Conservation (phyloP, 2,113 vertebrate species). For the Misgurnus mizolepis region DNA sequence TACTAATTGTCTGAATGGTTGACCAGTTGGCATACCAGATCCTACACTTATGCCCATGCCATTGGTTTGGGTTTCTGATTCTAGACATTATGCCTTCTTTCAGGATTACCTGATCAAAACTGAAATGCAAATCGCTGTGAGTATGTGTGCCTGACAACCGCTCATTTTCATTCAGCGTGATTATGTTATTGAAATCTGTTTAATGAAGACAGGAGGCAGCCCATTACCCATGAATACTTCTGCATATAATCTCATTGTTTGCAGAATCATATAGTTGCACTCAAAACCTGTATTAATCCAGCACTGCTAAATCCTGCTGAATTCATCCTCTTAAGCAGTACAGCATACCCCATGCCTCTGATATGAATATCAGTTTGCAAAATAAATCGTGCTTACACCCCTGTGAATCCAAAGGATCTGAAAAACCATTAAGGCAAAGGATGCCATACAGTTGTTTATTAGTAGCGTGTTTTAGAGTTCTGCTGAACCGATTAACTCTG, state of each 20-base stretch:
- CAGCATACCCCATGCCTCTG: neutral
- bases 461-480: slow-evolving; percentile 18
- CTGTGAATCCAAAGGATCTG: neutral
- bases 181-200: slow-evolving; percentile 17
- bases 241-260: slow-evolving; percentile 17
- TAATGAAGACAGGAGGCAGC: slow-evolving; percentile 24
- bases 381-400: neutral
- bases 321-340: neutral
- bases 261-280: neutral
- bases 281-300: slow-evolving; percentile 24
- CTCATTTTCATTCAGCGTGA: slow-evolving; percentile 16
- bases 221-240: slow-evolving; percentile 10
- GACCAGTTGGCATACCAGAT: neutral
- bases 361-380: slow-evolving; percentile 2
- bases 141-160: slow-evolving; percentile 1
- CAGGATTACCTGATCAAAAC: neutral
- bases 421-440: neutral
- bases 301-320: neutral
- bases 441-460: neutral
- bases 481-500: neutral
- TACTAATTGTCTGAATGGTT: no score
- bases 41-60: neutral
- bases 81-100: neutral
- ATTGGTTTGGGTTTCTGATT: neutral
- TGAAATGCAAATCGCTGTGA: slow-evolving; percentile 6